Evolutionary conservation across 2,888 invertebrate genomes (phyloP).

Genomic region (Portevinia maculata): DNA sequence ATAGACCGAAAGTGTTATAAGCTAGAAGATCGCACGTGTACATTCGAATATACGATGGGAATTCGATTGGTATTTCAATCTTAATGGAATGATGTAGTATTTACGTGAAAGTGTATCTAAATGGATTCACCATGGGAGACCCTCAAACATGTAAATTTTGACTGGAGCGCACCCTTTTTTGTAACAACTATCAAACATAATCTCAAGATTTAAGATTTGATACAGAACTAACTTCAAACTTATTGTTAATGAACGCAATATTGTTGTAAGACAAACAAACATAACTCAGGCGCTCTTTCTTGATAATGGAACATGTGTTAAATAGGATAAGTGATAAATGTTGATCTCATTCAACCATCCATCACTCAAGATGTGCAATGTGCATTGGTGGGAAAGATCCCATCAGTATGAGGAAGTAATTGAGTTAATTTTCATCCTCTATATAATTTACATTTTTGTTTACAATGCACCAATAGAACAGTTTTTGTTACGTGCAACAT

Average conservation of each 20-base stretch:
- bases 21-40: not conserved
- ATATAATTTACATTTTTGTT: not conserved
- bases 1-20: slow-evolving; percentile 22
- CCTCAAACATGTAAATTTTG: too few species aligned
- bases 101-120: not conserved
- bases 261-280: too few species aligned
- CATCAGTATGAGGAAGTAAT: not conserved
- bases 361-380: too few species aligned
- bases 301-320: too few species aligned
- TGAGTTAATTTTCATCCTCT: not conserved
- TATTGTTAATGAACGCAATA: too few species aligned
- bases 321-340: too few species aligned
- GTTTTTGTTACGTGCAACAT: slow-evolving; percentile 13
- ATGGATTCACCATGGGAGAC: not conserved
- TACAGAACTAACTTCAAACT: too few species aligned
- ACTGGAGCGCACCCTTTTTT: too few species aligned
- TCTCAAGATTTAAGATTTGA: too few species aligned
- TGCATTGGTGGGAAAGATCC: not conserved
- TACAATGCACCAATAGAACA: not conserved
- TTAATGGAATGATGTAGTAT: slow-evolving; percentile 6
- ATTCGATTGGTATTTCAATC: slow-evolving; percentile 30
- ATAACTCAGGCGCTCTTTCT: too few species aligned
- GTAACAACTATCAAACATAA: too few species aligned
- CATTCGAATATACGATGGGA: slow-evolving; percentile 20
- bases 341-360: too few species aligned